Base-by-base conservation (phyloP, 2,797 vertebrate species). In the Poecilia gillii region DNA sequence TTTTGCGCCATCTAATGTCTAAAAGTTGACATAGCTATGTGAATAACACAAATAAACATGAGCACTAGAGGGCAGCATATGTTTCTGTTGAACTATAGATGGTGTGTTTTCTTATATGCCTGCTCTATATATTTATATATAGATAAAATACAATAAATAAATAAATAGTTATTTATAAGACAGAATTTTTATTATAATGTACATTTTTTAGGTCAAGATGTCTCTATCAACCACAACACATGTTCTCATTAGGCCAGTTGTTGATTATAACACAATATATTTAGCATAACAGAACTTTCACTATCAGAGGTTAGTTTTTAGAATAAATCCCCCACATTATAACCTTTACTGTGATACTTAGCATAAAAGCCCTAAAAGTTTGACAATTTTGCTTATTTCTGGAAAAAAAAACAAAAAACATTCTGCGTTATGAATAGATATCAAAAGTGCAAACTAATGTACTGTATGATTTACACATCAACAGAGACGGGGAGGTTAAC, bases 1-100 rank as follows among this genome's bases (percentile, higher is more conserved):
- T 85, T 55, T 82, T 16, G 49, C 46, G 83, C 86, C 93, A 94
- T 88, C 93, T 91, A 89, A 85, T 84, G 92, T 16, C 66, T 4
- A 3, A 25, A 72, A 0, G 5, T 39, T 13, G 0, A 51, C 6
- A 31, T 55, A 68, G 20, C 36, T 39, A 33, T 76, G 13, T 28
- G 47, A n/a, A 4, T 3, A 5, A 0, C 0, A 71, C 3, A 31
- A 16, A 78, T 4, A 43, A 0, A 70, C 0, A 8, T 33, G 33
- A 23, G 76, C 87, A 76, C 75, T 74, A 4, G 88, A 51, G 23
- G 73, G 70, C 28, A 81, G 66, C 14, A 73, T 76, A 81, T 76
- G 0, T 59, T 36, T 49, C 5, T 16, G 1, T 5, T 28, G 16
- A 23, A 39, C 36, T 39, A 39, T 39, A 39, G 16, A 49, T 49